A percentile compares a stretch with the other conserved stretches of the same genome.
These are phyloP conservation scores for Caenorhabditis afra DNA, from an alignment of 2,888 invertebrate species.

Conservation along the genomic window DNA sequence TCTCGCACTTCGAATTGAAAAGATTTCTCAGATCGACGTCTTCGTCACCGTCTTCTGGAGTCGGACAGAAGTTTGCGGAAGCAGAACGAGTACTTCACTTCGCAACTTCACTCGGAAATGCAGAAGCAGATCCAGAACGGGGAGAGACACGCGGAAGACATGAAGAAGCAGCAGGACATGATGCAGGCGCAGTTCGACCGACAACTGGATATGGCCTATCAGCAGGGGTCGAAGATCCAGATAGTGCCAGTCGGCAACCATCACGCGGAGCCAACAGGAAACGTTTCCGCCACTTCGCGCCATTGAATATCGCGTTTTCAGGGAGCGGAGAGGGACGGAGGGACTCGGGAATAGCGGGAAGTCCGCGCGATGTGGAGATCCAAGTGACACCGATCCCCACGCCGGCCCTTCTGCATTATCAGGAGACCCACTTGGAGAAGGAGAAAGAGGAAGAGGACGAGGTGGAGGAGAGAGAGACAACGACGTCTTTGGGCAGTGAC, in stretches of 20 bases:
- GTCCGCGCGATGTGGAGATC: constrained; percentile 36
- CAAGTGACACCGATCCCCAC: constrained; percentile 34
- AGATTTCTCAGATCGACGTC: constrained; percentile 52
- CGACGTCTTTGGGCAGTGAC: constrained; percentile 34
- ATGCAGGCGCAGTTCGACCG: constrained; percentile 59
- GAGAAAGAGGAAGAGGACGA: constrained; percentile 14
- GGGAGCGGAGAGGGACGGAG: constrained; percentile 9
- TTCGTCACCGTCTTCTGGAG: constrained; percentile 52
- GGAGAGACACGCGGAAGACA: constrained; percentile 66
- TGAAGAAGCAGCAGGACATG: constrained; percentile 65
- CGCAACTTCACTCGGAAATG: constrained; percentile 69
- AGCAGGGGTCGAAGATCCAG: constrained; percentile 50
- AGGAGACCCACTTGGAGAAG: not conserved
- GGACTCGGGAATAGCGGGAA: constrained; percentile 53
- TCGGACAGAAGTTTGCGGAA: constrained; percentile 58
- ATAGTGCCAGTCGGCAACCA: constrained; percentile 38
- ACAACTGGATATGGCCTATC: constrained; percentile 55
- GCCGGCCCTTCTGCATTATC: not conserved
- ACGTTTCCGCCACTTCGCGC: constrained; percentile 3
- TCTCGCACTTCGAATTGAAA: not conserved
- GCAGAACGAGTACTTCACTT: constrained; percentile 73
- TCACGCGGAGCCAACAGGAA: constrained; percentile 43
- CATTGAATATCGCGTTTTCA: constrained; percentile 4
- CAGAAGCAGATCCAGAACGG: constrained; percentile 63
- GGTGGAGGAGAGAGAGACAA: constrained; percentile 27